These are phyloP conservation scores for Rhinoderma darwinii DNA, from an alignment of 2,113 vertebrate species.

Conservation along the genomic window DNA sequence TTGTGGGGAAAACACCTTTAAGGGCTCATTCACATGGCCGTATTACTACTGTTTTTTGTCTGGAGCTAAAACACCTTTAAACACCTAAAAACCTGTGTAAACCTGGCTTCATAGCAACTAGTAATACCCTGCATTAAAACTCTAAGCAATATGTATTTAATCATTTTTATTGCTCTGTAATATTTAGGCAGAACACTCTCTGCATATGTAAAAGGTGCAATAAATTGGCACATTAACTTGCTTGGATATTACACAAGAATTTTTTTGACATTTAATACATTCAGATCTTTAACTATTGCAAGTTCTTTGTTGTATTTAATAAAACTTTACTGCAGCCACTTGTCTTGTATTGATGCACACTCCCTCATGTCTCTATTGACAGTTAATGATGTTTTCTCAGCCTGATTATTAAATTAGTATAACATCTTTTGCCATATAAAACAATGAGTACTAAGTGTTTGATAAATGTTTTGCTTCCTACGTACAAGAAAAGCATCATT, in stretches of 20 bases:
- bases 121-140: neutral
- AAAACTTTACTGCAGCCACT: slow-evolving; percentile 25
- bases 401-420: slow-evolving; percentile 48
- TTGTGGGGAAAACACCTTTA: too few species aligned
- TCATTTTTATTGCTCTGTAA: neutral
- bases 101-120: neutral
- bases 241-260: neutral
- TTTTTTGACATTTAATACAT: slow-evolving; percentile 23
- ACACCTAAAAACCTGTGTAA: too few species aligned
- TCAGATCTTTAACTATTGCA: slow-evolving; percentile 14
- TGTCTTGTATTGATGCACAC: neutral
- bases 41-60: too few species aligned
- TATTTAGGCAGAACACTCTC: neutral
- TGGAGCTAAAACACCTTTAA: too few species aligned
- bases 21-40: too few species aligned
- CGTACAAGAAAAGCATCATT: slow-evolving; percentile 15
- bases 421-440: slow-evolving; percentile 24
- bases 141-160: neutral
- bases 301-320: neutral
- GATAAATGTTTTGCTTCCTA: neutral
- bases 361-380: slow-evolving; percentile 21
- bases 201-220: neutral
- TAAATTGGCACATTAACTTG: slow-evolving; percentile 5
- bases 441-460: slow-evolving; percentile 38
- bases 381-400: slow-evolving; percentile 34